A percentile compares a stretch with the other conserved stretches of the same genome.
These are phyloP conservation scores for Anguilla rostrata DNA, from an alignment of 2,113 vertebrate genomes.

Conservation along the genomic window DNA sequence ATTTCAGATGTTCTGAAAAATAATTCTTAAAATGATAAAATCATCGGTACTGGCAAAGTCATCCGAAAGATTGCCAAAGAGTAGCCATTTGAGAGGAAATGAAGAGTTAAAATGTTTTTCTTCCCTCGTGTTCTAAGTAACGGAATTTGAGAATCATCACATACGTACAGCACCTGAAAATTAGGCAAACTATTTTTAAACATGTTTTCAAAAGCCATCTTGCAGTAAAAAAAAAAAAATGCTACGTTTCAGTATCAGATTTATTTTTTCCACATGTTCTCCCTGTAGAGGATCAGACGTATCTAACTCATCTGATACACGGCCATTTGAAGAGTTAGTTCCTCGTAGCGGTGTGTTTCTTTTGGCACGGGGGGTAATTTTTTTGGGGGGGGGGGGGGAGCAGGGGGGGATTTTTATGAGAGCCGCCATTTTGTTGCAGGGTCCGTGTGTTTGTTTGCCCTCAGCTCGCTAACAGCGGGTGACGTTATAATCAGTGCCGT, in stretches of 20 bases:
- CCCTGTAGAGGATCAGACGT: not conserved
- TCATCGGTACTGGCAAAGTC: no score
- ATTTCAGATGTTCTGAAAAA: no score
- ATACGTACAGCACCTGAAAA: no score
- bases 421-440: not conserved
- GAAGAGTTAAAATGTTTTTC: no score
- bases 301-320: not conserved
- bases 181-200: no score
- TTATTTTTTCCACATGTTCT: slow-evolving; percentile 9
- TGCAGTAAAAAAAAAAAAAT: not conserved
- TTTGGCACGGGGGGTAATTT: not conserved
- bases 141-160: not conserved
- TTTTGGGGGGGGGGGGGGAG: not conserved
- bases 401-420: not conserved
- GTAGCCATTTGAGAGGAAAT: no score
- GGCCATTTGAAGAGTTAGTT: not conserved
- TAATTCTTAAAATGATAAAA: no score
- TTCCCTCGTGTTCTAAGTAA: not conserved
- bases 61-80: no score
- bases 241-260: not conserved
- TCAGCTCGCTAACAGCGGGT: not conserved
- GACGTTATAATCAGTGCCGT: not conserved
- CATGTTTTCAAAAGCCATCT: not conserved
- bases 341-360: not conserved
- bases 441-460: not conserved